Evolutionary conservation across 1,140 invertebrate genomes (phyloP).

Genomic region (Ridgeia piscesae): DNA sequence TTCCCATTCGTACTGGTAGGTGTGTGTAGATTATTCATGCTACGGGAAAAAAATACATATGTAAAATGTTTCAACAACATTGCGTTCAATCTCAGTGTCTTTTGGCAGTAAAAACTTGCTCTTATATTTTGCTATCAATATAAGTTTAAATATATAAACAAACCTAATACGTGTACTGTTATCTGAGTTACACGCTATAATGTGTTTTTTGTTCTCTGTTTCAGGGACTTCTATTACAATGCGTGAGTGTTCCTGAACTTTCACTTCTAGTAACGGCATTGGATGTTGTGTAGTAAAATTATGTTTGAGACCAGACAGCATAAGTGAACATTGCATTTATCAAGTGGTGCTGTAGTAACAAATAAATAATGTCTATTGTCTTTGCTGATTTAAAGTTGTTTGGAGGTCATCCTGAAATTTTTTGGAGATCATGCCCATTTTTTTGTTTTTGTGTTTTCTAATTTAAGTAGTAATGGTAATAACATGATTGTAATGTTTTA

Average conservation of each 20-base stretch:
- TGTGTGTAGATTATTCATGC: neutral
- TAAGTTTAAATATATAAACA: neutral
- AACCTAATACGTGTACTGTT: neutral
- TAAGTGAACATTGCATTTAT: neutral
- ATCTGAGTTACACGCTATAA: neutral
- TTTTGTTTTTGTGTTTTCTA: too few relatives aligned
- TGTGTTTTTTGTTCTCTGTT: neutral
- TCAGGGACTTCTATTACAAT: constrained; percentile 5
- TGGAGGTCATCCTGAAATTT: too few relatives aligned
- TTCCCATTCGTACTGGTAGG: neutral
- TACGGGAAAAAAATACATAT: neutral
- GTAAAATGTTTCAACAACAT: neutral
- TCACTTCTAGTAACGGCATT: neutral
- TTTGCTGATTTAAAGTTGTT: too few relatives aligned
- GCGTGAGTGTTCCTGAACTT: neutral
- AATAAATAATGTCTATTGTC: too few relatives aligned
- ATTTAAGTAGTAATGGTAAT: too few relatives aligned
- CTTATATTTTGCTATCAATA: neutral
- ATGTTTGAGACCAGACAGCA: neutral
- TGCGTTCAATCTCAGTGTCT: neutral
- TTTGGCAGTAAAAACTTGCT: neutral
- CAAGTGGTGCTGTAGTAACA: too few relatives aligned
- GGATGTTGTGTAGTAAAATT: neutral
- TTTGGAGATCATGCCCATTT: too few relatives aligned
- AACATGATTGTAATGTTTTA: too few relatives aligned